Conservation (phyloP, 2,888 invertebrate genomes). For the Adelphocoris suturalis region DNA sequence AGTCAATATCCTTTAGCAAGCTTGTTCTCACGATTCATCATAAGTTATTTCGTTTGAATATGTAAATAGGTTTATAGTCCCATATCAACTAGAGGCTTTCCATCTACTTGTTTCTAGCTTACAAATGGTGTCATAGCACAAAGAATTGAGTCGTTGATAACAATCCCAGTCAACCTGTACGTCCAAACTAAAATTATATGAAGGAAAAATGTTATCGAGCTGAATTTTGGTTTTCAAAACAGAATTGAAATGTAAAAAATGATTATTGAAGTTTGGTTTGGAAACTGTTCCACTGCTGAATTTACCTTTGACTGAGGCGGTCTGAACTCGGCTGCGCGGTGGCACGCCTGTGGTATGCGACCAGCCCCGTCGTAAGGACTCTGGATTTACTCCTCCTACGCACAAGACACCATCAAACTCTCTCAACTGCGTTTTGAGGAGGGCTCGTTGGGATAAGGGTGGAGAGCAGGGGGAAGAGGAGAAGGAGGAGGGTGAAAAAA, state of each 20-base stretch:
- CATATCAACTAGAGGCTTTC: no score
- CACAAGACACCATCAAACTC: constrained; percentile 60
- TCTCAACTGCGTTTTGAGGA: constrained; percentile 7
- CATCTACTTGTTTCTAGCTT: no score
- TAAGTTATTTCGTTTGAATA: no score
- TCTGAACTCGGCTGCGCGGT: constrained; percentile 71
- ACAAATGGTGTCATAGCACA: no score
- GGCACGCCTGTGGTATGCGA: constrained; percentile 84
- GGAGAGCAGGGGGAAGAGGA: background rate
- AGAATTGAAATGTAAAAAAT: constrained; percentile 6
- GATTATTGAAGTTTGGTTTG: constrained; percentile 39
- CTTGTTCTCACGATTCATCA: no score
- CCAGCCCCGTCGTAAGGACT: constrained; percentile 78
- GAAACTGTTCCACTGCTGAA: constrained; percentile 20
- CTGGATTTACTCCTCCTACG: constrained; percentile 71
- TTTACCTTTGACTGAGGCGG: constrained; percentile 72
- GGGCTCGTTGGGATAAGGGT: background rate
- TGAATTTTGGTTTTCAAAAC: background rate
- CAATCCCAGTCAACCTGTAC: constrained; percentile 20
- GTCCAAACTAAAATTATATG: background rate
- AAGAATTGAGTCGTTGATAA: no score
- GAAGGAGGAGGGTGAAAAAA: background rate
- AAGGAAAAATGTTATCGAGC: background rate
- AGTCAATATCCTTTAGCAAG: no score
- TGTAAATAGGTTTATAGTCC: no score